Evolutionary conservation across 2,888 invertebrate species (phyloP).

Genomic region (Macrophya alboannulata): DNA sequence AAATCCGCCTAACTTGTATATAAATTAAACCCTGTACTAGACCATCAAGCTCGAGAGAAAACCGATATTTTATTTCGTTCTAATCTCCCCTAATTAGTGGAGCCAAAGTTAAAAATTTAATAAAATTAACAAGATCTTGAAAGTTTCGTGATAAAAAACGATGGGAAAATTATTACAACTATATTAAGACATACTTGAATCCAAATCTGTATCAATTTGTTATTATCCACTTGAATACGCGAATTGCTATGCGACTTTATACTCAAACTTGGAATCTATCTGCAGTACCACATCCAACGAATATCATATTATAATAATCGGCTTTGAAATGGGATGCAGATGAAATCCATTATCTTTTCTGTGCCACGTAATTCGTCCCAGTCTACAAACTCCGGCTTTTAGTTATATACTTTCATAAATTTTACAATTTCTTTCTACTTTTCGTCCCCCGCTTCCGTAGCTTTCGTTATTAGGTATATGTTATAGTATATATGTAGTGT

Average conservation of each 20-base stretch:
- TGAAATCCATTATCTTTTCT: conserved; percentile 38
- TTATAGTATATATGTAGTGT: not conserved
- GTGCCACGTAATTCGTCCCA: not conserved
- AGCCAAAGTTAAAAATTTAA: not conserved
- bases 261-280: not conserved
- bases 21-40: not conserved
- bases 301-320: conserved; percentile 16
- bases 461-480: not conserved
- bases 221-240: not conserved
- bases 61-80: not conserved
- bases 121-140: not conserved
- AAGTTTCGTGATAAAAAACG: not conserved
- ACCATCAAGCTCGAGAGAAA: not conserved
- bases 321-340: conserved; percentile 18
- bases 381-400: not conserved
- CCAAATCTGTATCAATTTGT: not conserved
- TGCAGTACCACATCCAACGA: not conserved
- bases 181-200: not conserved
- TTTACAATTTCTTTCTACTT: not conserved
- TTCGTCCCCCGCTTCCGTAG: not conserved
- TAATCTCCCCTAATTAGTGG: not conserved
- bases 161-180: not conserved
- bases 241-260: not conserved
- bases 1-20: not conserved
- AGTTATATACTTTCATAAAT: not conserved